These are phyloP conservation scores for Galleria mellonella DNA, from an alignment of 1,140 invertebrate genomes.

Conservation along the genomic window DNA sequence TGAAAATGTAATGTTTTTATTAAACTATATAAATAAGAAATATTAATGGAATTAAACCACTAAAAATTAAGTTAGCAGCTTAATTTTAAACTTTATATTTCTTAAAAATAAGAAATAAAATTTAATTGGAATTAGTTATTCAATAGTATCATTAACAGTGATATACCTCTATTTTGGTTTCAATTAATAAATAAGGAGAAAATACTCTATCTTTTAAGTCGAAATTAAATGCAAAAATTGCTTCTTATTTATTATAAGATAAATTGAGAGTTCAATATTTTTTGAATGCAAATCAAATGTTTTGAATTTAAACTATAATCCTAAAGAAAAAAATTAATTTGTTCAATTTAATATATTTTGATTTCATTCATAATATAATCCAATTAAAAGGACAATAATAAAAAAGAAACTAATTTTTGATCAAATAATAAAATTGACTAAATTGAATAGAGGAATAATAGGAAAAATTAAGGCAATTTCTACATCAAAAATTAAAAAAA, in stretches of 20 bases:
- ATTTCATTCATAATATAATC: constrained; percentile 77
- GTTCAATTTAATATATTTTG: constrained; percentile 77
- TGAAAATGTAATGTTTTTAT: constrained; percentile 77
- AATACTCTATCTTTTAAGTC: constrained; percentile 74
- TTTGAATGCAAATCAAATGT: constrained; percentile 79
- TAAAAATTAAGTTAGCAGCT: constrained; percentile 72
- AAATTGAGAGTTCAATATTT: constrained; percentile 74
- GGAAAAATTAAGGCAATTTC: constrained; percentile 77
- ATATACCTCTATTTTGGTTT: constrained; percentile 76
- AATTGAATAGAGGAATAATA: constrained; percentile 54
- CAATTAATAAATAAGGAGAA: constrained; percentile 74
- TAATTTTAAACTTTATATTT: constrained; percentile 46
- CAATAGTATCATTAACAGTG: constrained; percentile 75
- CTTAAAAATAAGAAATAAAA: constrained; percentile 31
- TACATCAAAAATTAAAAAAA: constrained; percentile 81
- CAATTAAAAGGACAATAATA: constrained; percentile 74
- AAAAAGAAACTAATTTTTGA: constrained; percentile 63
- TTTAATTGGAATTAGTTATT: constrained; percentile 54
- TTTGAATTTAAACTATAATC: constrained; percentile 77
- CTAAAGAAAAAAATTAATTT: constrained; percentile 61
- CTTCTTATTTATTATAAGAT: constrained; percentile 75
- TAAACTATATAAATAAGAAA: constrained; percentile 76
- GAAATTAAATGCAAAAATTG: constrained; percentile 76
- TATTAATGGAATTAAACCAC: constrained; percentile 69
- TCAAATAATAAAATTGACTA: constrained; percentile 55